Conservation (phyloP, 2,888 invertebrate genomes). For the Amblyjoppa fuscipennis region DNA sequence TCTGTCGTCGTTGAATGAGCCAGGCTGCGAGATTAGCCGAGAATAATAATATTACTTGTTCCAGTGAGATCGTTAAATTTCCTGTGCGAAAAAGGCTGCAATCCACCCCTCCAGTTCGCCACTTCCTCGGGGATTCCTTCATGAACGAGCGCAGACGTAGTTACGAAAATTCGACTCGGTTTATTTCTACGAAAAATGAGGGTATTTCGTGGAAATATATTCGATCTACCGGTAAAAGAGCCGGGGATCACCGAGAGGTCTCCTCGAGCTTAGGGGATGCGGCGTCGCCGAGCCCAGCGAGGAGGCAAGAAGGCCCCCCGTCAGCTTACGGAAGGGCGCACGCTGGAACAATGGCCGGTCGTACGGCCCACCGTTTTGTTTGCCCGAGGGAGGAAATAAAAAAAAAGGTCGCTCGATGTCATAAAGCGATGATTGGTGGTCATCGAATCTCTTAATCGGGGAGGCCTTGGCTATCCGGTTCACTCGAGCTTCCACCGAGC, state of each 20-base stretch:
- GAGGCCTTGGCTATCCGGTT: conserved; percentile 10
- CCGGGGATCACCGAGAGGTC: neutral
- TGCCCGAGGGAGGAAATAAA: neutral
- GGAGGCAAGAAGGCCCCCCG: conserved; percentile 8
- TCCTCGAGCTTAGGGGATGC: neutral
- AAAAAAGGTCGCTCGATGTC: conserved; percentile 67
- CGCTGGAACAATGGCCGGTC: conserved; percentile 37
- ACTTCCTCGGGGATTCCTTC: conserved; percentile 41
- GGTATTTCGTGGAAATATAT: conserved; percentile 49
- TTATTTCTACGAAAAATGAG: conserved; percentile 50
- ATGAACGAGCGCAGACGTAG: conserved; percentile 2
- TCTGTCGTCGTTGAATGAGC: too few relatives aligned
- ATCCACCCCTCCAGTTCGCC: neutral
- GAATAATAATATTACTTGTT: neutral
- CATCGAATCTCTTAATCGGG: conserved; percentile 64
- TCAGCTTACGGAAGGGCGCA: conserved; percentile 19
- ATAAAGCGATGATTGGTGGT: conserved; percentile 73
- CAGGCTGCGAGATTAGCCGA: neutral
- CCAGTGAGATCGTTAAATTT: neutral
- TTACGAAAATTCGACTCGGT: conserved; percentile 5
- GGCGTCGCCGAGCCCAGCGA: neutral
- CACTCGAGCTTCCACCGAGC: neutral
- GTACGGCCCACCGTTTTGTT: conserved; percentile 35
- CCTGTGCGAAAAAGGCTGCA: neutral
- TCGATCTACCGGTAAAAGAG: conserved; percentile 2